These are phyloP conservation scores for Sebastiscus tertius DNA, from an alignment of 2,797 vertebrate genomes.

Conservation along the genomic window DNA sequence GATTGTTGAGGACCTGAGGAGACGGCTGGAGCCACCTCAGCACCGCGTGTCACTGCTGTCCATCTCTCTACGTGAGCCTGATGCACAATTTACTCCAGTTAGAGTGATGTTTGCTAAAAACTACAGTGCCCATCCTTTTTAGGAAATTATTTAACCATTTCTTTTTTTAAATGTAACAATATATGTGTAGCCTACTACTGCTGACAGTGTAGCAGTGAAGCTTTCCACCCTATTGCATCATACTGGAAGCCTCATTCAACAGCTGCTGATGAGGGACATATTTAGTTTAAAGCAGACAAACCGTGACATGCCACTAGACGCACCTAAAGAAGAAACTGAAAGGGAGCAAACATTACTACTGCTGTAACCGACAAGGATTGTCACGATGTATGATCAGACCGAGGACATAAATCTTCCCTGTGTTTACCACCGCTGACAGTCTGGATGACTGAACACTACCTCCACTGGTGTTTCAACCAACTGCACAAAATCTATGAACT, in stretches of 20 bases:
- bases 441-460: background rate
- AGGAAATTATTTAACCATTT: background rate
- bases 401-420: background rate
- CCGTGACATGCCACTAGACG: background rate
- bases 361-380: background rate
- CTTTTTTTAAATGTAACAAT: background rate
- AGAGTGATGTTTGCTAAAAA: background rate
- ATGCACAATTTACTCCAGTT: background rate
- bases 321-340: background rate
- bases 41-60: too few species aligned
- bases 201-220: background rate
- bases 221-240: slow-evolving; percentile 1
- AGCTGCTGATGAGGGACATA: background rate
- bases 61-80: too few species aligned
- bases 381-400: background rate
- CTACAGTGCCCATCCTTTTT: background rate
- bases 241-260: slow-evolving; percentile 3
- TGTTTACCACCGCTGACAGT: background rate
- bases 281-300: background rate
- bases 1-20: background rate
- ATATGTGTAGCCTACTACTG: background rate
- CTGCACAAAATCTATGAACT: background rate
- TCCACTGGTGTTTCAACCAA: background rate
- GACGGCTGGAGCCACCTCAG: background rate
- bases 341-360: background rate